Base-by-base conservation (phyloP, 2,888 invertebrate species). In the Drosophila atripex region DNA sequence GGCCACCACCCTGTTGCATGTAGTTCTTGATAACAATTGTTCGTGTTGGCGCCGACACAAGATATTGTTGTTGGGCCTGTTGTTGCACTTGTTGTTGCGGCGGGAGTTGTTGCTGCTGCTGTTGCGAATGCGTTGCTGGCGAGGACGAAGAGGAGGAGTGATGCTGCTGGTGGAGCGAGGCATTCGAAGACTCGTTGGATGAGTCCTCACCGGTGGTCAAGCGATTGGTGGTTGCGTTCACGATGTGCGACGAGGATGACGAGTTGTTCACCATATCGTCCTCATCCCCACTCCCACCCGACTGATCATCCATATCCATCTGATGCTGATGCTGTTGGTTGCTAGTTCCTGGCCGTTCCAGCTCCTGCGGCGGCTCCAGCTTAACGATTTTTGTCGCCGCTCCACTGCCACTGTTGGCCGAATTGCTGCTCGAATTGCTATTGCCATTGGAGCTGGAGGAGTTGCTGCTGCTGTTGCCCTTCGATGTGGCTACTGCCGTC, bases 11-110 rank as follows among this genome's bases (percentile, higher is more conserved):
- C 61, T 88, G 89, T 71, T 89, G 89, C 88, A 90, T 83, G 60
- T 90, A 91, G 69, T 90, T 91, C 71, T 91, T 90, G 46, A 91
- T 89, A 76, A 90, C 90, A 82, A 91, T 87, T 49, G 86, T 86
- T 70, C 90, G 88, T 35, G 90, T 84, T 41, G 88, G 89, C 64
- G 89, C 82, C 38, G 75, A 74, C 6, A 80, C 82, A 23, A 89
- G 55, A 63, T 88, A 77, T 70, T 84, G 76, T 16, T 43, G 52
- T 16, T 63, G 64, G 16, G 30, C 18, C 7, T 14, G 14, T 1
- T 12, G 8, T 7, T 38, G 38, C 30, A 28, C 18, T 21, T 54
- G 55, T n/a, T 76, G 76, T 25, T 79, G 85, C 43, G 79, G 85
- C 9, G 73, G 74, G 35, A 58, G 66, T 53, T 18, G 23, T 41